Evolutionary conservation across 2,888 invertebrate species (phyloP), one percentile per base, ranked within the genome.

Genomic region (Epicampocera succincta): DNA sequence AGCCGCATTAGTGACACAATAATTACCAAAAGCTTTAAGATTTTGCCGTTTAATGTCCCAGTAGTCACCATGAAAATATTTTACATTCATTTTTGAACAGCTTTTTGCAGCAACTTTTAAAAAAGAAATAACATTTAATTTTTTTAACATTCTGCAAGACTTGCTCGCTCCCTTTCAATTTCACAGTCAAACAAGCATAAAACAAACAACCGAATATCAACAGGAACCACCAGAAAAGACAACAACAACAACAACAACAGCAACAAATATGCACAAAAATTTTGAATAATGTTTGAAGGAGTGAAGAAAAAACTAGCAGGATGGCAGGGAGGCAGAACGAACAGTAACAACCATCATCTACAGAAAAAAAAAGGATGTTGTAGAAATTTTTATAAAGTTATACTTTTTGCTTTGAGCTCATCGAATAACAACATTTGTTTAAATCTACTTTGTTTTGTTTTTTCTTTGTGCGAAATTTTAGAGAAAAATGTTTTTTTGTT

Each of bases 161-260:
- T 61, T 33, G 33, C 8, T 33, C 8, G 33, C 33, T 12, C 65
- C 60, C 60, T 54, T 61, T 48, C 21, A 80, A 61, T 80, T 80
- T 74, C 61, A 54, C 40, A 71, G 38, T 71, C 65, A 72, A 80
- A 80, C 54, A 76, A 76, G 54, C 66, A 73, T 60, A 52, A 29
- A 69, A 38, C 63, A 25, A 63, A 40, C 68, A 74, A 76, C 54
- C 72, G 61, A 71, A 54, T 15, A 60, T 52, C 19, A 21, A 60
- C 52, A 50, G 15, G 21, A 54, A 61, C 60, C 63, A 46, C 38
- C 56, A 29, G 56, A 58, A 63, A 56, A 48, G 13, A 8, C 48
- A 69, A 9, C 65, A 78, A 58, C 13, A 58, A 58, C 69, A 71
- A 9, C 65, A 77, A 65, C n/a, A 58, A n/a, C n/a, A n/a, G n/a